phyloP scores from a whole-genome alignment of 2,888 invertebrate genomes.

The Parascotia fuliginaria region DNA sequence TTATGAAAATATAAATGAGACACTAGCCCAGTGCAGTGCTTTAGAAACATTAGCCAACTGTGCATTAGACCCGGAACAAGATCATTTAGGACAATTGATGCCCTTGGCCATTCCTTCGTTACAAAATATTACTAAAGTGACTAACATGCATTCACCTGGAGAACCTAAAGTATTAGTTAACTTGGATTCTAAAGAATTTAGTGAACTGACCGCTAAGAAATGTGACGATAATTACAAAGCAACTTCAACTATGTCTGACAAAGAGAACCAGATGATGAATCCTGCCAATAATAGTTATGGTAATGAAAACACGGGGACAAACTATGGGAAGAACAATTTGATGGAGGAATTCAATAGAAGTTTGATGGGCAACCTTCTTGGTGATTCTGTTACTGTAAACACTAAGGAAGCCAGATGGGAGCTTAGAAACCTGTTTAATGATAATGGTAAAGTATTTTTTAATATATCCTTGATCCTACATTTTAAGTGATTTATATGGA shows the following conservation, averaged over 20 bases:
- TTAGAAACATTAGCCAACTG: constrained; percentile 81
- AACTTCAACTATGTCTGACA: constrained; percentile 53
- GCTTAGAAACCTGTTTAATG: constrained; percentile 87
- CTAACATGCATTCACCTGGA: constrained; percentile 80
- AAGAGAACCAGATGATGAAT: constrained; percentile 64
- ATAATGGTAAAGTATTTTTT: constrained; percentile 80
- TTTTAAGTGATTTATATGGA: no score
- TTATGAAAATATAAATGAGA: constrained; percentile 71
- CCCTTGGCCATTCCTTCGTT: constrained; percentile 74
- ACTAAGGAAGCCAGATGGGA: constrained; percentile 89
- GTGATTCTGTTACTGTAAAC: constrained; percentile 88
- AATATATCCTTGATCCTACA: no score
- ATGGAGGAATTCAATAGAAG: constrained; percentile 82
- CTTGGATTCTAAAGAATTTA: constrained; percentile 79
- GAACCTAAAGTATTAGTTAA: constrained; percentile 80
- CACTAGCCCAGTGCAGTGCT: constrained; percentile 79
- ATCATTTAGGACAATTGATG: constrained; percentile 78
- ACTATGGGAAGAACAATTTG: constrained; percentile 73
- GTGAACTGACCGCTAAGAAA: constrained; percentile 68
- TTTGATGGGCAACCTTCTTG: constrained; percentile 81
- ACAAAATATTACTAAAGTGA: constrained; percentile 79
- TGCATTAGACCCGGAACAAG: constrained; percentile 77
- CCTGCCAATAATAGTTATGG: constrained; percentile 50
- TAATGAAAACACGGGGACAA: constrained; percentile 59
- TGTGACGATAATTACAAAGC: constrained; percentile 64